Base-by-base conservation (phyloP, 2,888 invertebrate species). In the Acleris cristana region DNA sequence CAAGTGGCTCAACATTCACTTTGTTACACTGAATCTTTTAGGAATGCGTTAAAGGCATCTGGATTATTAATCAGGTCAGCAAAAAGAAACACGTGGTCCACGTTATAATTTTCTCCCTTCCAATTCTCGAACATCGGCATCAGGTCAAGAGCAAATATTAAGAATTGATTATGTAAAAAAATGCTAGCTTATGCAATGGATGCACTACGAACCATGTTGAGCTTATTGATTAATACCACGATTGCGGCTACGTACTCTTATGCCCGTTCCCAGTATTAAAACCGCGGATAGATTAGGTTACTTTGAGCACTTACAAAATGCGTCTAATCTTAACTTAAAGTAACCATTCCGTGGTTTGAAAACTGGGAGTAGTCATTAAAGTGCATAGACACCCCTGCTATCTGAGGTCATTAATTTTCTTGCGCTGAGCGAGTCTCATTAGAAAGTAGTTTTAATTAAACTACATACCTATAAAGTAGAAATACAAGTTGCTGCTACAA, bases 151-250 rank as follows among this genome's bases (percentile, higher is more conserved):
- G 64, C 64, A 51, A 23, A 10, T 26, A 23, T 14, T 18, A 48
- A 48, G 14, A 40, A 40, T 48, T 34, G n/a, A 49, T 63, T 63
- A 63, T 55, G 55, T 30, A 55, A 55, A 48, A 55, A 55, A 55
- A 49, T 21, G 49, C 55, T 55, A 34, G 48, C 7, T 48, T 16
- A 3, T 16, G 18, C 2, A 18, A 18, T 40, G 40, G 40, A 40
- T 40, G 40, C 40, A 40, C 40, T 40, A 14, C 40, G 40, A 40
- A 40, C 40, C 40, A 40, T 14, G 14, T 40, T 12, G 14, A 40
- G 40, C 14, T 40, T 40, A 40, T 40, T 40, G 40, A 40, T 40
- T 40, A 14, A 40, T 40, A 14, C 14, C 4, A 14, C 40, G 40
- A 1, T 12, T 40, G 40, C 40, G 14, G 26, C 18, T 54, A 54